Conservation (phyloP, 2,113 vertebrate genomes). For the Choloepus hoffmanni region DNA sequence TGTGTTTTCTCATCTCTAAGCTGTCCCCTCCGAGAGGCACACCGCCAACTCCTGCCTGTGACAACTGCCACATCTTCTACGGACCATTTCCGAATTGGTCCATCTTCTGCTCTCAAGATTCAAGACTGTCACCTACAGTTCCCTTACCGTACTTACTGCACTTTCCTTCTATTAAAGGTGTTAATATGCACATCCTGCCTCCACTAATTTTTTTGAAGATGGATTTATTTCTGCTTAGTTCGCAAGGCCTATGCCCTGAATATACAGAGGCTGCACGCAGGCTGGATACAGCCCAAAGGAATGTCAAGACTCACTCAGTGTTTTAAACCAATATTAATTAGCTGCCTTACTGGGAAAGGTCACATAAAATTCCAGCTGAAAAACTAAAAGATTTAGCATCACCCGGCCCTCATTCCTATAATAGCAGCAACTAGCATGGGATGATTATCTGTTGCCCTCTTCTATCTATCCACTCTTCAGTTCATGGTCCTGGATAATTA, state of each 20-base stretch:
- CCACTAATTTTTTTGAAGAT: too few relatives aligned
- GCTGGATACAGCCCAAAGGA: background rate
- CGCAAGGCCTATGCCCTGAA: background rate
- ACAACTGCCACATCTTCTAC: fast-evolving
- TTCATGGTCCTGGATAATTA: too few relatives aligned
- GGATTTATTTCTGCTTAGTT: background rate
- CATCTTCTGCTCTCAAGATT: background rate
- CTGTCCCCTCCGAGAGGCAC: background rate
- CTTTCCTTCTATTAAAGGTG: too few relatives aligned
- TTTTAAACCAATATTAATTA: background rate
- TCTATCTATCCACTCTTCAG: too few relatives aligned
- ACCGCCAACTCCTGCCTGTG: background rate
- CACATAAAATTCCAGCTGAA: background rate
- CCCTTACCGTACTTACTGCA: background rate
- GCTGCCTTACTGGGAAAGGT: background rate
- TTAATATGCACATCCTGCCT: background rate
- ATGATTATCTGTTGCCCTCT: background rate
- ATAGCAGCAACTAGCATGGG: background rate
- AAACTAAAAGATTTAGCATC: background rate
- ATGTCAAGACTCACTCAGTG: background rate
- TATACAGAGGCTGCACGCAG: background rate
- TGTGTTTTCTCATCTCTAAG: background rate
- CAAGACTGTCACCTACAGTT: background rate
- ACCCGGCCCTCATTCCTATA: background rate
- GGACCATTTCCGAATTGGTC: background rate